Conservation (phyloP, 2,113 vertebrate species). For the Kobus ellipsiprymnus region DNA sequence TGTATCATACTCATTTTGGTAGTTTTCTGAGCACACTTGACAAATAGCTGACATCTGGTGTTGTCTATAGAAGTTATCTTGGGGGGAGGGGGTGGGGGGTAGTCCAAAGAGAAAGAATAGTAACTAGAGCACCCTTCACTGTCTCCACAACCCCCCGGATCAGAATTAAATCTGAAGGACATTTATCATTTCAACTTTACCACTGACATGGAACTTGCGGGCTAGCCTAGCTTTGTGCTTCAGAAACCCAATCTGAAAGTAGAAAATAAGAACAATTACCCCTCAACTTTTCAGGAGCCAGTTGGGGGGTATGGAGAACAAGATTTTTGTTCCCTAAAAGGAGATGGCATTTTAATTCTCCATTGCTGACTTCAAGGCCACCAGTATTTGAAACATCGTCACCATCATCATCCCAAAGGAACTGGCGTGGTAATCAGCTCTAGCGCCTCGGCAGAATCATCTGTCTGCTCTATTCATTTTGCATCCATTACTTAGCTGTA, state of each 20-base stretch:
- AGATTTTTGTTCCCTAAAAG: neutral
- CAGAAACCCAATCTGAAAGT: neutral
- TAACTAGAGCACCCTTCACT: neutral
- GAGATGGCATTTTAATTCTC: neutral
- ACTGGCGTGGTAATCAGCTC: neutral
- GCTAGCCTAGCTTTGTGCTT: neutral
- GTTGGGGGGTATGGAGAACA: neutral
- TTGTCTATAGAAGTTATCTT: neutral
- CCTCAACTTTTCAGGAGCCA: neutral
- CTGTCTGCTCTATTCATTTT: neutral
- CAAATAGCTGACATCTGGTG: neutral
- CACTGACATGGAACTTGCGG: neutral
- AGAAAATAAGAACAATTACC: neutral
- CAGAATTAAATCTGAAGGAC: neutral
- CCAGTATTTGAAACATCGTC: neutral
- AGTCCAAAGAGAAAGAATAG: neutral
- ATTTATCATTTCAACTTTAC: neutral
- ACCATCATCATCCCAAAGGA: neutral
- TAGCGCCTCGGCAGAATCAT: neutral
- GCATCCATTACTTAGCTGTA: neutral
- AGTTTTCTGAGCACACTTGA: neutral
- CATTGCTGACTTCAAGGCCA: neutral
- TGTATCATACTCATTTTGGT: neutral
- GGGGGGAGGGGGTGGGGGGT: neutral
- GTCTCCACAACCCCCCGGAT: neutral